These are phyloP conservation scores for Drosophila merina DNA, from an alignment of 2,888 invertebrate species.

Conservation along the genomic window DNA sequence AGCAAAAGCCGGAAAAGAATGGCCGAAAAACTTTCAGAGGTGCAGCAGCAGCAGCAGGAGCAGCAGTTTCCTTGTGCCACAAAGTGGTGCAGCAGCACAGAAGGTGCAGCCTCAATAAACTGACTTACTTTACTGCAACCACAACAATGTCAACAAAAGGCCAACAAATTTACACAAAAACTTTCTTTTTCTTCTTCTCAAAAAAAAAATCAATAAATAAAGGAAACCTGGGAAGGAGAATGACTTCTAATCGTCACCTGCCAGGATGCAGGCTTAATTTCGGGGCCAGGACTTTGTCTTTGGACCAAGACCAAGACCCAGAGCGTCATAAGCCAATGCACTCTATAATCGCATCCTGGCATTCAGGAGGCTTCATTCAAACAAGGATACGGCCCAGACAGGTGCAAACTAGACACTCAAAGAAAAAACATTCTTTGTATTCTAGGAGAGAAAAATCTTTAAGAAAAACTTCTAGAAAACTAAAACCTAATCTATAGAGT, in stretches of 20 bases:
- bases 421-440: not conserved
- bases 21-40: slow-evolving; percentile 8
- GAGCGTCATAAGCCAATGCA: slow-evolving; percentile 14
- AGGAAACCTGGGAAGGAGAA: not conserved
- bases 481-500: not conserved
- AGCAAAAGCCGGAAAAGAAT: slow-evolving; percentile 43
- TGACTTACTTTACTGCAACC: slow-evolving; percentile 50
- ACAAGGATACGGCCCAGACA: not conserved
- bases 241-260: slow-evolving; percentile 7
- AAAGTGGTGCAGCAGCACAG: slow-evolving; percentile 26
- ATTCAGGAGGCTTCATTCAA: not conserved
- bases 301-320: not conserved
- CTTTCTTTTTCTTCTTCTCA: not conserved
- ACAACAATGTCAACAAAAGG: slow-evolving; percentile 6
- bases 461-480: no score
- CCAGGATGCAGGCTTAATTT: slow-evolving; percentile 3
- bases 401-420: not conserved
- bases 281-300: not conserved
- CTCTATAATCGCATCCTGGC: slow-evolving; percentile 11
- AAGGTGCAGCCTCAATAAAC: slow-evolving; percentile 59
- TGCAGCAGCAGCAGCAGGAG: not conserved
- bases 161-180: not conserved
- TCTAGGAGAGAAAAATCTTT: no score
- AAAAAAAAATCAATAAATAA: not conserved
- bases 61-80: not conserved